phyloP scores from a whole-genome alignment of 2,113 vertebrate species.

The Rana temporaria region DNA sequence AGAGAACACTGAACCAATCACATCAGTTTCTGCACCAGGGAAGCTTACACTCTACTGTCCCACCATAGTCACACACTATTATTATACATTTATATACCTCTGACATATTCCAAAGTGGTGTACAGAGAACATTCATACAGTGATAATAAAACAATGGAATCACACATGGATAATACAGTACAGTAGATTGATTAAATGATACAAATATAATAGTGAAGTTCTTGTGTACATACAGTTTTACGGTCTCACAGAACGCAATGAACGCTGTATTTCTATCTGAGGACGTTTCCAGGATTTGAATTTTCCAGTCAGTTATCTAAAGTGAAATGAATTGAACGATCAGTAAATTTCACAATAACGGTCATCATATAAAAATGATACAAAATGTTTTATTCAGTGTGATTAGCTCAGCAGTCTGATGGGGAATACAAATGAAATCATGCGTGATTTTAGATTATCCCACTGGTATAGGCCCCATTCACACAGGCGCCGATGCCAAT shows the following conservation, averaged over 20 bases:
- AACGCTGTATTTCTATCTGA: constrained; percentile 62
- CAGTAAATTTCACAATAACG: not conserved
- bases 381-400: too few species aligned
- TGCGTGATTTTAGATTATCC: too few species aligned
- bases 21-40: too few species aligned
- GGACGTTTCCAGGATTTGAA: constrained; percentile 65
- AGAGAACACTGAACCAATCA: not conserved
- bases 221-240: constrained; percentile 68
- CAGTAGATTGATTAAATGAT: not conserved
- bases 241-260: constrained; percentile 63
- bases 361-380: not conserved
- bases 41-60: too few species aligned
- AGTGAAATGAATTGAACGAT: not conserved
- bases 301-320: constrained; percentile 45
- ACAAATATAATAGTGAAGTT: too few species aligned
- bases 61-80: too few species aligned
- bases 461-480: too few species aligned
- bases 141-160: not conserved
- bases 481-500: too few species aligned
- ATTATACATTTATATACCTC: too few species aligned
- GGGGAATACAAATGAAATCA: too few species aligned
- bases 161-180: not conserved
- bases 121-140: not conserved
- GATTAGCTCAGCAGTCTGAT: too few species aligned
- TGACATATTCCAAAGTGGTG: too few species aligned